Base-by-base conservation (phyloP, 1,140 invertebrate species). In the Solenopsis fugax region DNA sequence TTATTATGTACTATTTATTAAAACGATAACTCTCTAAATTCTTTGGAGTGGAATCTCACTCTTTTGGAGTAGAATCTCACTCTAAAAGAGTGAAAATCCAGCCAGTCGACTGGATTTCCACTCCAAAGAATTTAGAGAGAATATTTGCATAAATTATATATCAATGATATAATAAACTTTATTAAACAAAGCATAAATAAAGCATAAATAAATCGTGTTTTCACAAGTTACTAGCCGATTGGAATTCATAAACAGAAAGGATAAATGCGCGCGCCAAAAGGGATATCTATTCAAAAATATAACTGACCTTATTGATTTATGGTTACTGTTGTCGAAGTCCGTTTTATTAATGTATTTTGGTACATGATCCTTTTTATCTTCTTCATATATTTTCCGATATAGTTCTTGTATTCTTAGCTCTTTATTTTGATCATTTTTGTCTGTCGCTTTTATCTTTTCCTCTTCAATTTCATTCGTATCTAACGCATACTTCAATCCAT, bases 401-500 rank as follows among this genome's bases (percentile, higher is more conserved):
- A 73, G 2, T 58, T 58, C 67, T 82, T 73, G 52, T 73, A 82
- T 73, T 73, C 24, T 73, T 45, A 41, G 54, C 6, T 60, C 37
- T 45, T 58, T n/a, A 60, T 37, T 60, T 60, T 50, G 9, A 50
- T 48, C 5, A 21, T 73, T 29, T 48, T 76, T 45, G 1, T 72
- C 50, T 24, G 52, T 85, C 0, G 54, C 21, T 50, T 67, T 91
- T 10, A 88, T 72, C 12, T 90, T 58, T 52, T 76, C 6, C 4
- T 82, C 69, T 4, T 90, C 73, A 41, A 9, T 64, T n/a, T 91
- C 90, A 7, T 64, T 60, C 0, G 45, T 21, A 41, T 77, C 86
- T 10, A 94, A 21, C 1, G 76, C 77, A 12, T 84, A 75, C 85
- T 94, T 94, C 9, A 94, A 87, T 56, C 88, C 72, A 16, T 89